Evolutionary conservation across 2,888 invertebrate species (phyloP).

Genomic region (Lottia scabra): DNA sequence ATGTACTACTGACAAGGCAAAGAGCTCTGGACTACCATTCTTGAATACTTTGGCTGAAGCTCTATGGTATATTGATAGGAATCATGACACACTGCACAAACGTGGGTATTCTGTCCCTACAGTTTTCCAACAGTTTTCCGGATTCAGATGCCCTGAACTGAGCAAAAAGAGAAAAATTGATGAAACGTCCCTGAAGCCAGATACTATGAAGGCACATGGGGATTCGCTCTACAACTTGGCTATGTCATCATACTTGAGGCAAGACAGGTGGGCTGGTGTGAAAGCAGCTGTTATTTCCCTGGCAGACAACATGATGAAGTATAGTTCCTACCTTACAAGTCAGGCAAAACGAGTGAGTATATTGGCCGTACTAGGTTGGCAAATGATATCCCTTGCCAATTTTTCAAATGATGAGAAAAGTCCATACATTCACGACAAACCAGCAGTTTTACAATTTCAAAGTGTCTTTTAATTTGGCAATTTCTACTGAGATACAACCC

Average conservation of each 20-base stretch:
- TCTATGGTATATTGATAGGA: background rate
- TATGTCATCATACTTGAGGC: background rate
- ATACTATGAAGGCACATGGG: background rate
- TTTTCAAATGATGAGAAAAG: too few relatives aligned
- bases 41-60: background rate
- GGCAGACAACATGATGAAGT: background rate
- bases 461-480: too few relatives aligned
- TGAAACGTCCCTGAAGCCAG: background rate
- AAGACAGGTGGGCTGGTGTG: background rate
- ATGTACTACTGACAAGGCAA: background rate
- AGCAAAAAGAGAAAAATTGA: background rate
- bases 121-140: background rate
- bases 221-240: background rate
- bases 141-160: background rate
- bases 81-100: background rate
- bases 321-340: background rate
- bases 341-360: background rate
- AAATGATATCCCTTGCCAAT: too few relatives aligned
- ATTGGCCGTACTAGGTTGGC: background rate
- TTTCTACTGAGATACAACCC: too few relatives aligned
- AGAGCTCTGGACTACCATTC: background rate
- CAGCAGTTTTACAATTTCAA: too few relatives aligned
- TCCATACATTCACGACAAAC: too few relatives aligned
- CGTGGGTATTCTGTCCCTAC: background rate
- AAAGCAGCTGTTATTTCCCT: too few relatives aligned